Percentiles rank a stretch among this genome's conserved stretches.
Evolutionary conservation across 2,888 invertebrate species (phyloP).

Genomic region (Antheraea assamensis): DNA sequence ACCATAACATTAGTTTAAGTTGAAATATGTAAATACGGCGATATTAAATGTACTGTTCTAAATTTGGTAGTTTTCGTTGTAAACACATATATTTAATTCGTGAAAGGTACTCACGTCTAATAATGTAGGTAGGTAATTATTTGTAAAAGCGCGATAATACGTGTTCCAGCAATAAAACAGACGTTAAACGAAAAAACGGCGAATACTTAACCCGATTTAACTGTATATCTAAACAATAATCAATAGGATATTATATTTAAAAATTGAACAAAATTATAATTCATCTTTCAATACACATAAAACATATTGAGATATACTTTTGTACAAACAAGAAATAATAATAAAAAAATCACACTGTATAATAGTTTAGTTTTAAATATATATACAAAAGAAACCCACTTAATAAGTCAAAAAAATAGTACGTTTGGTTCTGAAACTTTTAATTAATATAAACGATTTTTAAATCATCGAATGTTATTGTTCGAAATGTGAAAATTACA

Average conservation of each 20-base stretch:
- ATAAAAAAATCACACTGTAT: neutral
- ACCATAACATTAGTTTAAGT: too few relatives aligned
- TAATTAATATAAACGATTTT: too few relatives aligned
- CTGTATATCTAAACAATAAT: neutral
- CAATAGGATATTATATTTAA: too few relatives aligned
- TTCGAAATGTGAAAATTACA: too few relatives aligned
- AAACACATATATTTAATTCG: neutral
- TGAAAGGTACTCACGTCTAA: neutral
- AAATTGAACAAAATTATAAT: too few relatives aligned
- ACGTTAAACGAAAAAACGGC: neutral
- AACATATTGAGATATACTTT: too few relatives aligned
- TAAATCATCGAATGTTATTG: too few relatives aligned
- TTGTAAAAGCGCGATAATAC: neutral
- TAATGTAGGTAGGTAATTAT: slow-evolving; percentile 4
- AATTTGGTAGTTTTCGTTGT: neutral
- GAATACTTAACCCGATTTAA: neutral
- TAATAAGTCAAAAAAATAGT: too few relatives aligned
- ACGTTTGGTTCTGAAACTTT: too few relatives aligned
- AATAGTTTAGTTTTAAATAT: neutral
- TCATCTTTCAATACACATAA: too few relatives aligned
- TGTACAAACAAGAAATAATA: too few relatives aligned
- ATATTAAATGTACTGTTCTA: neutral
- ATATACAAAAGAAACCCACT: neutral
- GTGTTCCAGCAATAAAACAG: neutral
- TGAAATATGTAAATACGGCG: too few relatives aligned